phyloP scores from a whole-genome alignment of 1,140 invertebrate species.

The Euglossa dilemma region DNA sequence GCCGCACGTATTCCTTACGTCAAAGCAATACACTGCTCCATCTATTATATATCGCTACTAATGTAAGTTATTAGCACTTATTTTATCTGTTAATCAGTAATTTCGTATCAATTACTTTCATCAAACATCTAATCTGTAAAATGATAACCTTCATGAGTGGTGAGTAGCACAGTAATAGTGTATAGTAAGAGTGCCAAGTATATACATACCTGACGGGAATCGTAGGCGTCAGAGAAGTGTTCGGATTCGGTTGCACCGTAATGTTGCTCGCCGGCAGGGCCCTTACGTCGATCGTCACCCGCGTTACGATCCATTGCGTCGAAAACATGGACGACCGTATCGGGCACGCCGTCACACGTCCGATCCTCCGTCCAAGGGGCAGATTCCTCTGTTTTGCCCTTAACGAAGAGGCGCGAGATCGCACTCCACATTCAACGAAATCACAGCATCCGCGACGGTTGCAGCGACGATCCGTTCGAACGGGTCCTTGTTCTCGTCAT shows the following conservation, averaged over 20 bases:
- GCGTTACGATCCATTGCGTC: constrained; percentile 81
- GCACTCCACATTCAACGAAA: constrained; percentile 80
- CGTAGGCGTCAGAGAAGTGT: constrained; percentile 75
- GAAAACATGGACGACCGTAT: constrained; percentile 81
- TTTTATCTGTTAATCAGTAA: background rate
- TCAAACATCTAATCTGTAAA: background rate
- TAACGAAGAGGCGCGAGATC: constrained; percentile 79
- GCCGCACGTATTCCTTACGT: background rate
- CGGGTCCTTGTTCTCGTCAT: constrained; percentile 69
- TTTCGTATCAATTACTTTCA: background rate
- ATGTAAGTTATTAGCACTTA: background rate
- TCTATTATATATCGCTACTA: too few species aligned
- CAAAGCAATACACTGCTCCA: too few species aligned
- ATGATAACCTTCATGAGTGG: background rate
- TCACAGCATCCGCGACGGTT: constrained; percentile 32
- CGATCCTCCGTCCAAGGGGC: constrained; percentile 64
- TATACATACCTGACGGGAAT: constrained; percentile 75
- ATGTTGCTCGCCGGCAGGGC: constrained; percentile 64
- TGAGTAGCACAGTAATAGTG: too few species aligned
- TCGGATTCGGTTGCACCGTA: constrained; percentile 72
- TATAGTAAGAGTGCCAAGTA: background rate
- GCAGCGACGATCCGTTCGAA: constrained; percentile 36
- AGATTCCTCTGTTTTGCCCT: constrained; percentile 74
- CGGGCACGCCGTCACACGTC: constrained; percentile 69
- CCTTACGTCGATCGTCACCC: constrained; percentile 79